Conservation (phyloP, 2,113 vertebrate species). For the Acinonyx jubatus region DNA sequence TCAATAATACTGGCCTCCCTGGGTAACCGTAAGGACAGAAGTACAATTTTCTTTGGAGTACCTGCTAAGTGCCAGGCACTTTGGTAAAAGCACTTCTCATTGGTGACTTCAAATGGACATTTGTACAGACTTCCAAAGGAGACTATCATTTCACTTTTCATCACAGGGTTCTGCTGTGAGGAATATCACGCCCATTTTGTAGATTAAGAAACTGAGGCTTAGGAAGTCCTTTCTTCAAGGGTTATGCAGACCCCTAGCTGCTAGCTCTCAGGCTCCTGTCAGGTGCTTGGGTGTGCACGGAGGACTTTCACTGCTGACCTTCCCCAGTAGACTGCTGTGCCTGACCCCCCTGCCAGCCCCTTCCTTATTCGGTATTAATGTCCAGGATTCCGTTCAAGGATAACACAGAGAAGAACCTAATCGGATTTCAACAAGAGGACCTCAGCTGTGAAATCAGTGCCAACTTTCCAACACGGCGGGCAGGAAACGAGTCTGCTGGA, state of each 20-base stretch:
- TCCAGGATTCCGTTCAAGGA: background rate
- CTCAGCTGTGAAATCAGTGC: background rate
- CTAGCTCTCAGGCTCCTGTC: accelerated
- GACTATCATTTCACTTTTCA: background rate
- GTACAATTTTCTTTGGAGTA: background rate
- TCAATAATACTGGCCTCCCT: background rate
- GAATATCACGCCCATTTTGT: background rate
- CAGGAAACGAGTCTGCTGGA: background rate
- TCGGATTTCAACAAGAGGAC: background rate
- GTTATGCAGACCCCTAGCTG: background rate
- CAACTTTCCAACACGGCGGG: background rate
- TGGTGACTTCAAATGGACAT: background rate
- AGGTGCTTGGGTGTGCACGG: accelerated
- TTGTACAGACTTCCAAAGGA: background rate
- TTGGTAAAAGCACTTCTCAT: accelerated
- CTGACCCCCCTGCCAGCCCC: background rate
- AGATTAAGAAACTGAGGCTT: background rate
- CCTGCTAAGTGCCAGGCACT: background rate
- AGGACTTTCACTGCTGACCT: too few relatives aligned
- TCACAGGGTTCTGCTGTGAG: background rate
- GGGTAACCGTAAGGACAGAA: background rate
- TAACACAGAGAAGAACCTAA: background rate
- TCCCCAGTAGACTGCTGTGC: background rate
- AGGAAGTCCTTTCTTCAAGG: background rate
- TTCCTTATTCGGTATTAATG: accelerated